Base-by-base conservation (phyloP, 1,140 invertebrate species). In the Drosophila simulans region DNA sequence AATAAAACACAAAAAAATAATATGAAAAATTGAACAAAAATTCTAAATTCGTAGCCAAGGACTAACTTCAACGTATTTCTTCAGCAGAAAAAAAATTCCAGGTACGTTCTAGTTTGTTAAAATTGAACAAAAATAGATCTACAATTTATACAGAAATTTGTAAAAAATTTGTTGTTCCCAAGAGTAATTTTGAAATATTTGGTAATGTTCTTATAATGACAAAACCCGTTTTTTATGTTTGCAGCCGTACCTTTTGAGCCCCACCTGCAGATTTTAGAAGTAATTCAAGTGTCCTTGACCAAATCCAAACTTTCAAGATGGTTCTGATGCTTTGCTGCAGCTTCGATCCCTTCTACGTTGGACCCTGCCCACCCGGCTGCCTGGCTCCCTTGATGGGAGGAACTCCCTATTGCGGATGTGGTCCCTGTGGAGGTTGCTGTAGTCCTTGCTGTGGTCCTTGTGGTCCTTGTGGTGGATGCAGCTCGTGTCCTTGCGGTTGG, bases 331-430 rank as follows among this genome's bases (percentile, higher is more conserved):
- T 53, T 12, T 65, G 49, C 27, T 79, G 68, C 43, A 66, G n/a
- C 3, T 79, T 79, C 22, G 11, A 79, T 43, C 76, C 77, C 17
- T 79, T 73, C 56, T 79, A 79, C 5, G 12, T 78, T 4, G 76
- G 76, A 5, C 76, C 76, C 49, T 79, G 76, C 45, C 76, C 75
- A 0, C 75, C 75, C 3, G 75, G 75, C 25, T 64, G 57, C 22
- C 27, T 72, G 35, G 40, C 37, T 3, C 46, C 39, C 3, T 12
- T 51, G 17, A 31, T 22, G 17, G 39, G 15, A 0, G 53, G 68
- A 8, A 11, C n/a, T 17, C 31, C 53, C 2, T 22, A 34, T 5
- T 71, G 66, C 13, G 59, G 58, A 15, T 48, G 62, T 0, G 73
- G 79, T 17, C 43, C 68, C 17, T 63, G 68, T 3, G 73, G 79